A percentile compares a stretch with the other conserved stretches of the same genome.
phyloP scores from a whole-genome alignment of 2,797 vertebrate genomes.

The Rousettus madagascariensis region DNA sequence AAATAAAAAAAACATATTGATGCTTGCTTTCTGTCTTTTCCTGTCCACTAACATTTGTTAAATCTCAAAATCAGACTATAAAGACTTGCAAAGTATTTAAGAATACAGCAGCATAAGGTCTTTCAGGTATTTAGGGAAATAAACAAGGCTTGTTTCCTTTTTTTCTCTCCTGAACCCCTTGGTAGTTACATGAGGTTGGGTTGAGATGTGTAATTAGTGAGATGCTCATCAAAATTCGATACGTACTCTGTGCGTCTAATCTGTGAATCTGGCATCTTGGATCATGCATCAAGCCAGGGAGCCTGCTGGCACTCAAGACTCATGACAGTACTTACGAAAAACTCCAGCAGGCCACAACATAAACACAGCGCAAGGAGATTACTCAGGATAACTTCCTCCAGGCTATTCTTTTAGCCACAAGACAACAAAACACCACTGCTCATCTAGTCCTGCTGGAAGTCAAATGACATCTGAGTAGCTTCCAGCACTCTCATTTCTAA shows the following conservation, averaged over 20 bases:
- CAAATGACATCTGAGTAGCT: constrained; percentile 57
- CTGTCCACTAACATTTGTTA: neutral
- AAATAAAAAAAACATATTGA: neutral
- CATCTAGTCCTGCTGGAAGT: constrained; percentile 56
- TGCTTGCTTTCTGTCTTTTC: neutral
- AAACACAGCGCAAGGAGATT: constrained; percentile 59
- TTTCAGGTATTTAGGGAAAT: neutral
- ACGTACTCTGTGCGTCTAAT: constrained; percentile 46
- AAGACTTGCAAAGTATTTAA: constrained; percentile 11
- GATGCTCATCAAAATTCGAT: constrained; percentile 61
- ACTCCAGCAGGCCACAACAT: constrained; percentile 6
- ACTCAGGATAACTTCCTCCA: constrained; percentile 50
- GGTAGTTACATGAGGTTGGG: constrained; percentile 27
- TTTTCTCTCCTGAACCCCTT: neutral
- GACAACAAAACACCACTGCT: constrained; percentile 35
- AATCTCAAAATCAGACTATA: constrained; percentile 19
- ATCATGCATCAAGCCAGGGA: constrained; percentile 44
- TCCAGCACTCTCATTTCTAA: constrained; percentile 52
- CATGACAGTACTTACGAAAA: constrained; percentile 57
- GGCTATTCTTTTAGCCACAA: constrained; percentile 54
- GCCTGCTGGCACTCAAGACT: constrained; percentile 58
- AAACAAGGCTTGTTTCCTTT: neutral
- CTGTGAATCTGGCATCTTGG: constrained; percentile 59
- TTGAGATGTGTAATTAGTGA: constrained; percentile 26
- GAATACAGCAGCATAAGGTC: neutral